phyloP scores from a whole-genome alignment of 2,888 invertebrate genomes.

The Sceliomorpha sp. region DNA sequence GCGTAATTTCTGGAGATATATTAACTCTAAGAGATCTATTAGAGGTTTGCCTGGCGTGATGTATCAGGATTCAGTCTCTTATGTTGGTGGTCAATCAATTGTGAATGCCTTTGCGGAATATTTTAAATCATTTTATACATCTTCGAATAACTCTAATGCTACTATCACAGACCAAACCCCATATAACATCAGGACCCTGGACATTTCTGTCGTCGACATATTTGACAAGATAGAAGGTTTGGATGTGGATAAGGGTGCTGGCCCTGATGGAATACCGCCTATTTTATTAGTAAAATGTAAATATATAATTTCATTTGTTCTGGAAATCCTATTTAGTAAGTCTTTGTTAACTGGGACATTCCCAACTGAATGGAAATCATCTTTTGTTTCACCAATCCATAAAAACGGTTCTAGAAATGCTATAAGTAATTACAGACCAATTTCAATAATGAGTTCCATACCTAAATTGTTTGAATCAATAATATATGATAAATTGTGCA shows the following conservation, averaged over 20 bases:
- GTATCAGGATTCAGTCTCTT: neutral
- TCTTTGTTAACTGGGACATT: neutral
- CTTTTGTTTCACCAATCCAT: slow-evolving; percentile 6
- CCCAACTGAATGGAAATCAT: slow-evolving; percentile 1
- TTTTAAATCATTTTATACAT: slow-evolving; percentile 11
- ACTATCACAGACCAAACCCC: too few species aligned
- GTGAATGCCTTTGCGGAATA: slow-evolving; percentile 5
- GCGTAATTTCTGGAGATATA: too few species aligned
- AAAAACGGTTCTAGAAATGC: slow-evolving; percentile 5
- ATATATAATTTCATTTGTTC: neutral
- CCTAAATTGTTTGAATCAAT: slow-evolving; percentile 12
- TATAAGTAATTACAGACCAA: slow-evolving; percentile 9
- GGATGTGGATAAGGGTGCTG: neutral
- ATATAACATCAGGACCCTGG: neutral
- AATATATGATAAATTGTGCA: too few species aligned
- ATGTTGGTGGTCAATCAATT: neutral
- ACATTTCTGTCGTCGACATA: slow-evolving; percentile 1
- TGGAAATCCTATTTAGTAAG: slow-evolving; percentile 1
- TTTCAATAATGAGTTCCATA: neutral
- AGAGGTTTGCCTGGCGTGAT: slow-evolving; percentile 6
- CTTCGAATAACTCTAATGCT: neutral
- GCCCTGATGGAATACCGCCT: slow-evolving; percentile 10
- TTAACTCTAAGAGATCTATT: neutral
- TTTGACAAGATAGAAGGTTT: neutral
- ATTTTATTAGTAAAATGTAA: neutral